Base-by-base conservation (phyloP, 1,140 invertebrate genomes). In the Drosophila repleta region DNA sequence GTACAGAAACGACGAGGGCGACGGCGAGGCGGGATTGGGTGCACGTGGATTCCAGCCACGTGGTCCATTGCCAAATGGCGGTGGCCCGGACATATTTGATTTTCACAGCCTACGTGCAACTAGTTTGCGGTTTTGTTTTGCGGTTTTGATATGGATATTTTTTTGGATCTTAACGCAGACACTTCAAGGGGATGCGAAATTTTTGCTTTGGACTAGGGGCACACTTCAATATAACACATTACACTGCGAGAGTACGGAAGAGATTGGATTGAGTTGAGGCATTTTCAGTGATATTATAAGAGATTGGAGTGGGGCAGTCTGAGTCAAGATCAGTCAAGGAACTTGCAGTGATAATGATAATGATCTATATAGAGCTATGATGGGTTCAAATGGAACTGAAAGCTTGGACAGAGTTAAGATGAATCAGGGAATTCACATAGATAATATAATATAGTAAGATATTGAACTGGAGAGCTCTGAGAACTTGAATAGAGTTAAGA, bases 1-100 rank as follows among this genome's bases (percentile, higher is more conserved):
- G 87, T 94, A 95, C 65, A 94, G 88, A 35, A 93, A 92, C 4
- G 93, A 93, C 21, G 93, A 93, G 21, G 93, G 92, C 29, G 90
- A 91, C 15, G 90, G 82, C 13, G 90, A 87, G 58, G 82, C 76
- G 58, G 90, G 75, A 74, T 90, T 90, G 17, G 73, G 75, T 18
- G 72, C 76, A 63, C 90, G 90, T 49, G 90, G 90, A 83, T 91
- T 90, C 90, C 90, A 90, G 70, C 92, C 92, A 83, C 92, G 91
- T 74, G 77, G 92, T 79, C 73, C 92, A 91, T 92, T 92, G 83
- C 92, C 93, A 78, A 92, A 93, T 68, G 93, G 92, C 78, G 93
- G 92, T 65, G 92, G 91, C 74, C 92, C 92, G 48, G 93, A 94
- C 93, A 94, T 94, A 18, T 79, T 91, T 91, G 43, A 52, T 48